A percentile compares a stretch with the other conserved stretches of the same genome.
Evolutionary conservation across 2,797 vertebrate species (phyloP).

Genomic region (Periophthalmus magnuspinnatus): DNA sequence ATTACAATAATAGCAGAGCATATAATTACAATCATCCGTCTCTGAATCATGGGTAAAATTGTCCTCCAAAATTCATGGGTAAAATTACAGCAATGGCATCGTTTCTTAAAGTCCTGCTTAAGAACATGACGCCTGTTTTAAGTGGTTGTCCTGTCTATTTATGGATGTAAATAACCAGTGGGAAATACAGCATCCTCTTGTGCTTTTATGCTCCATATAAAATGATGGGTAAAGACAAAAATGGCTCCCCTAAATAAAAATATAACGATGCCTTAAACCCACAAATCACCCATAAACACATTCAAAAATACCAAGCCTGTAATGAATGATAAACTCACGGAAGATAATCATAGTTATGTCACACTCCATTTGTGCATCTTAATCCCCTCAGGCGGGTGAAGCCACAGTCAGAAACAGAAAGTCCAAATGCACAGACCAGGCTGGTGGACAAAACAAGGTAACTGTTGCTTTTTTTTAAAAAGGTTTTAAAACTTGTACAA

Average conservation of each 20-base stretch:
- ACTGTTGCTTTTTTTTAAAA: neutral
- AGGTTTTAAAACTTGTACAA: neutral
- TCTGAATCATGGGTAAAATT: slow-evolving; percentile 57
- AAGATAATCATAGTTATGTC: slow-evolving; percentile 14
- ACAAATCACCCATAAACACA: neutral
- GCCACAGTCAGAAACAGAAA: neutral
- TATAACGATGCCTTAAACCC: neutral
- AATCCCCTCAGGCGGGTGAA: neutral
- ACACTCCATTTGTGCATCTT: slow-evolving; percentile 6
- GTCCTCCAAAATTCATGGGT: slow-evolving; percentile 27
- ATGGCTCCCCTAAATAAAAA: slow-evolving; percentile 5
- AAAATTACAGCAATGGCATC: slow-evolving; percentile 20
- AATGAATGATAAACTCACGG: neutral
- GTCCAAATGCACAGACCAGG: neutral
- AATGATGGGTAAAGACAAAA: slow-evolving; percentile 9
- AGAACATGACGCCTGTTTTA: slow-evolving; percentile 32
- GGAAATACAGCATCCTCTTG: slow-evolving; percentile 7
- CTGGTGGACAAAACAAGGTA: neutral
- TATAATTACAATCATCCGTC: slow-evolving; percentile 67
- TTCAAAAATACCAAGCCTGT: neutral
- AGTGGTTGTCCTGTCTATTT: slow-evolving; percentile 23
- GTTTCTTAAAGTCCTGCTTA: slow-evolving; percentile 57
- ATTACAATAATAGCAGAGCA: slow-evolving; percentile 70
- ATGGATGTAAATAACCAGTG: slow-evolving; percentile 33
- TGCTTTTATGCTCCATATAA: slow-evolving; percentile 15